Conservation (phyloP, 2,797 vertebrate genomes). For the Echeneis naucrates region DNA sequence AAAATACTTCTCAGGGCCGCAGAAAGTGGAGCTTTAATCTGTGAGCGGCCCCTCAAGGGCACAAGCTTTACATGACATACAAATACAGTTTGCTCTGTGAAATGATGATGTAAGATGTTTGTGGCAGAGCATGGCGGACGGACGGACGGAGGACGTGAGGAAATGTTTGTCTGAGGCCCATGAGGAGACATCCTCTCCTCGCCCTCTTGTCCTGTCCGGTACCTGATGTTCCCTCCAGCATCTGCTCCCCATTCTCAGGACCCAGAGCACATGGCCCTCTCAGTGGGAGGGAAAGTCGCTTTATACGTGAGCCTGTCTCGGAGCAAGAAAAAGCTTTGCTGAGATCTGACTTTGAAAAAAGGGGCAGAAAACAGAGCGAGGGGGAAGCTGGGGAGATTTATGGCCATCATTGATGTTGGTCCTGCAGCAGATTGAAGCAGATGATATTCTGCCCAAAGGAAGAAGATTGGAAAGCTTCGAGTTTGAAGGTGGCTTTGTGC, state of each 20-base stretch:
- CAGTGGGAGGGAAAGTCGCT: slow-evolving; percentile 55
- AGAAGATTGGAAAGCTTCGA: slow-evolving; percentile 54
- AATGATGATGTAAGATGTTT: neutral
- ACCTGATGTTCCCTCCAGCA: slow-evolving; percentile 54
- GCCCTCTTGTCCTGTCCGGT: slow-evolving; percentile 32
- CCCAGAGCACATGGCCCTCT: slow-evolving; percentile 49
- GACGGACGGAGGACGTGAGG: slow-evolving; percentile 8
- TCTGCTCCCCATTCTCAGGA: slow-evolving; percentile 54
- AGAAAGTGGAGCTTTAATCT: neutral
- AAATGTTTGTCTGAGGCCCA: slow-evolving; percentile 22
- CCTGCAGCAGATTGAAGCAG: slow-evolving; percentile 59
- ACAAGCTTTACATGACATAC: no score
- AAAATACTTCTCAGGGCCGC: neutral
- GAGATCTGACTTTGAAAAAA: slow-evolving; percentile 61
- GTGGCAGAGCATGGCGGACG: slow-evolving; percentile 1
- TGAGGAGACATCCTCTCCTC: slow-evolving; percentile 6
- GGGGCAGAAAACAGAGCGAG: slow-evolving; percentile 43
- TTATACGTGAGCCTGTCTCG: slow-evolving; percentile 45
- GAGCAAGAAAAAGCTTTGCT: slow-evolving; percentile 48
- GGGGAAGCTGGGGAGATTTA: slow-evolving; percentile 59
- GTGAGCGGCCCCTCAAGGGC: neutral
- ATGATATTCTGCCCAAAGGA: slow-evolving; percentile 60
- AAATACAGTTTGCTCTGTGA: no score
- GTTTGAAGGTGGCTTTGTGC: slow-evolving; percentile 43
- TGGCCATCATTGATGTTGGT: slow-evolving; percentile 51